Conservation (phyloP, 2,797 vertebrate species). For the Amniataba percoides region DNA sequence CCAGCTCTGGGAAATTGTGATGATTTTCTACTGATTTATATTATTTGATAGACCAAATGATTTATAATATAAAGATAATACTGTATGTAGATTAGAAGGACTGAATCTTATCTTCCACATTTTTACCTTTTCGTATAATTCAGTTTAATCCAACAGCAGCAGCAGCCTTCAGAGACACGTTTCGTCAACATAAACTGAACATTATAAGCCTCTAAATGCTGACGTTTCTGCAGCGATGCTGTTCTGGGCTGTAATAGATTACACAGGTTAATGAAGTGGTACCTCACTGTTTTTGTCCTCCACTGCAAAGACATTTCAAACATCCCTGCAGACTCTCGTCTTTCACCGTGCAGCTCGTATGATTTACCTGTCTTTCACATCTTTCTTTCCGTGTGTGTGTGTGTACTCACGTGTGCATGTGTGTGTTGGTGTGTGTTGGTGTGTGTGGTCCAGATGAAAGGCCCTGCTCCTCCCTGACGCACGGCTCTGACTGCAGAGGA, state of each 20-base stretch:
- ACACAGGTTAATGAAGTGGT: slow-evolving; percentile 3
- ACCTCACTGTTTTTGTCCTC: slow-evolving; percentile 12
- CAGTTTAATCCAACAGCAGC: background rate
- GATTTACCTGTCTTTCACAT: background rate
- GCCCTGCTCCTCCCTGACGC: slow-evolving; percentile 47
- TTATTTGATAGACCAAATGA: background rate
- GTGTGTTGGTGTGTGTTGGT: slow-evolving; percentile 19
- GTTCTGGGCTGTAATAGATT: background rate
- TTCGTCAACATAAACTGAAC: background rate
- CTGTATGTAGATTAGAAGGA: background rate
- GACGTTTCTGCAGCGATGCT: background rate
- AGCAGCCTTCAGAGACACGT: background rate
- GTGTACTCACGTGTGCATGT: background rate
- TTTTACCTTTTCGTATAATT: background rate
- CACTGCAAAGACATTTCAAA: slow-evolving; percentile 4
- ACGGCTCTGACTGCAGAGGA: slow-evolving; percentile 65
- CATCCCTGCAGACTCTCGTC: slow-evolving; percentile 16
- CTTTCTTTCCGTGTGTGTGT: background rate
- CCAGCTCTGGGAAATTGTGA: too few species aligned
- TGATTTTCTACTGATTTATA: background rate
- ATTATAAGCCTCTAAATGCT: background rate
- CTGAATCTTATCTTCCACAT: background rate
- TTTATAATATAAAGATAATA: background rate
- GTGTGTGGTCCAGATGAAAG: slow-evolving; percentile 65
- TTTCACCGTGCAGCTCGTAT: slow-evolving; percentile 11